A percentile compares a stretch with the other conserved stretches of the same genome.
Conservation (phyloP, 2,888 invertebrate genomes). For the Lomographa bimaculata region DNA sequence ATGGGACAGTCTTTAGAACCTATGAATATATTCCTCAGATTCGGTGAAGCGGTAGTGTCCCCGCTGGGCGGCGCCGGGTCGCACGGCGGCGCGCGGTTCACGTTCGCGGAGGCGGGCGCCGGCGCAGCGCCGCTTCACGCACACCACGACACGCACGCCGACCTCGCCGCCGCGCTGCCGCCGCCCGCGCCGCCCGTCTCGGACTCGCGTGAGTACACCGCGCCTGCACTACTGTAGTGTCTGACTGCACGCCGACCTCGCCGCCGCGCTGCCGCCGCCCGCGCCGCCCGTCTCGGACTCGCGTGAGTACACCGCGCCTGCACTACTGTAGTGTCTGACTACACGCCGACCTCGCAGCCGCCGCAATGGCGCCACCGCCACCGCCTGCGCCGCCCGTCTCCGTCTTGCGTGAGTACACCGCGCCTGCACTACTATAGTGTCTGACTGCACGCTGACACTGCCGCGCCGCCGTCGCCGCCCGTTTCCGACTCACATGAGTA, state of each 20-base stretch:
- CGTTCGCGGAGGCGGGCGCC: constrained; percentile 86
- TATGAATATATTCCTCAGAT: no score
- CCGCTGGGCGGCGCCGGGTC: constrained; percentile 87
- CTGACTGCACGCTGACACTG: constrained; percentile 88
- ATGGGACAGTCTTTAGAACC: no score
- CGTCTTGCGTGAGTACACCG: constrained; percentile 36
- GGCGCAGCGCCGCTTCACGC: constrained; percentile 81
- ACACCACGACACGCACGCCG: constrained; percentile 90
- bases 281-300: constrained; percentile 34
- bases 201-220: constrained; percentile 35
- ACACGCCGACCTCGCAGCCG: constrained; percentile 86
- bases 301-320: constrained; percentile 34
- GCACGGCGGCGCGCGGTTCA: constrained; percentile 54
- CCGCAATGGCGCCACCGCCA: no score
- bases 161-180: constrained; percentile 83
- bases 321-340: no score
- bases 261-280: constrained; percentile 70
- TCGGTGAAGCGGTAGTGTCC: constrained; percentile 96
- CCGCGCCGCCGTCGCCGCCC: constrained; percentile 53
- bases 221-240: no score
- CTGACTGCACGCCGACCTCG: constrained; percentile 88
- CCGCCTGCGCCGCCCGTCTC: constrained; percentile 37
- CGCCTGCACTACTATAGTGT: no score
- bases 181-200: constrained; percentile 37
- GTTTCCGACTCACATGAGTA: constrained; percentile 38